These are phyloP conservation scores for Aleadryas rufinucha DNA, from an alignment of 2,113 vertebrate species.

Conservation along the genomic window DNA sequence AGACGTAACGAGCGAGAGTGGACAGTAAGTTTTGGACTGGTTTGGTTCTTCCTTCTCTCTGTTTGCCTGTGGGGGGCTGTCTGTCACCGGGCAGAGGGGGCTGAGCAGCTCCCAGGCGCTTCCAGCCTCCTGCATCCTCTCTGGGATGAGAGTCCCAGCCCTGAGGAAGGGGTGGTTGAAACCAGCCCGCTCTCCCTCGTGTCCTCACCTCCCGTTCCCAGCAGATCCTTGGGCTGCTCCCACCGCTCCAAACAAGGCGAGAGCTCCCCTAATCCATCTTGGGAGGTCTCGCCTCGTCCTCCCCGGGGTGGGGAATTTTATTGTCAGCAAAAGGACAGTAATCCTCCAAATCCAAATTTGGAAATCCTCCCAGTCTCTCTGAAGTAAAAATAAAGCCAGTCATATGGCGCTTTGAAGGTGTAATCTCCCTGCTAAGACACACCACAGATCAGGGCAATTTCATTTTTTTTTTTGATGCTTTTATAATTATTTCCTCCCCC, in stretches of 20 bases:
- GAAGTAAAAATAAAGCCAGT: constrained; percentile 68
- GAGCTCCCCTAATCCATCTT: constrained; percentile 38
- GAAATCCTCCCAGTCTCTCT: constrained; percentile 65
- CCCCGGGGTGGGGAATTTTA: neutral
- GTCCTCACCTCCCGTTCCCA: neutral
- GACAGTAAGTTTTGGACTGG: constrained; percentile 73
- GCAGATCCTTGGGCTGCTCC: neutral
- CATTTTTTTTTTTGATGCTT: neutral
- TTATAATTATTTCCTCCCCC: neutral
- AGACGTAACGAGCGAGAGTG: constrained; percentile 81
- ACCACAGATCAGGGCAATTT: neutral
- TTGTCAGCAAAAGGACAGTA: constrained; percentile 58
- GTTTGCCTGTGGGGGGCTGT: neutral
- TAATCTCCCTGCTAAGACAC: constrained; percentile 55
- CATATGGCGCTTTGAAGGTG: constrained; percentile 54
- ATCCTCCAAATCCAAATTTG: constrained; percentile 73
- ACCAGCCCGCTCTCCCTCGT: neutral
- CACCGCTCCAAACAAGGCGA: neutral
- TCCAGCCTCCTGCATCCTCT: neutral
- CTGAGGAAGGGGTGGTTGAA: neutral
- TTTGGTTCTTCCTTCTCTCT: constrained; percentile 1
- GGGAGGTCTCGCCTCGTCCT: constrained; percentile 61
- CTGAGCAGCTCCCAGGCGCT: neutral
- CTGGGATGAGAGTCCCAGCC: neutral
- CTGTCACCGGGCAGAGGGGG: neutral